phyloP scores from a whole-genome alignment of 2,888 invertebrate species.

The Folsomia candida region DNA sequence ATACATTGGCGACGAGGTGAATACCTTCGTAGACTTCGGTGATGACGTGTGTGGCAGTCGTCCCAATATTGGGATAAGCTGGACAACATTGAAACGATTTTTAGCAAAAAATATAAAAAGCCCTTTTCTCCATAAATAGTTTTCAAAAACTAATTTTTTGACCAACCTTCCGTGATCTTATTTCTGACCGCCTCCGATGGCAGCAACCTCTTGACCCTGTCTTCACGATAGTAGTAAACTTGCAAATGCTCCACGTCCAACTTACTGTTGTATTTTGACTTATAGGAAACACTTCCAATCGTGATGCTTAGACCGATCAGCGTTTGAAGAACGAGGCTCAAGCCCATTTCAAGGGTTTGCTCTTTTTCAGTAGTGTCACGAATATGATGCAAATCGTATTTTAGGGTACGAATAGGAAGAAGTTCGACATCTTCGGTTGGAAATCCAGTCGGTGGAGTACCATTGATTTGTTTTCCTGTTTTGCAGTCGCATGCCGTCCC shows the following conservation, averaged over 20 bases:
- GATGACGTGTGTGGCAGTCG: background rate
- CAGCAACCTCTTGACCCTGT: background rate
- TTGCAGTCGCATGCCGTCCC: background rate
- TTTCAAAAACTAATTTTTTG: no score
- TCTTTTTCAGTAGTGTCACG: background rate
- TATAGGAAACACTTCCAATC: background rate
- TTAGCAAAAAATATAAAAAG: no score
- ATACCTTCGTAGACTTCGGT: background rate
- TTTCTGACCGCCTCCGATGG: background rate
- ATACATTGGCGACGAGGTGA: background rate
- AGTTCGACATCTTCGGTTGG: background rate
- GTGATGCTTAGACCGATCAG: background rate
- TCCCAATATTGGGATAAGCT: no score
- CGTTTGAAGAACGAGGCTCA: background rate
- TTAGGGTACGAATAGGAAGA: background rate
- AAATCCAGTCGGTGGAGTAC: no score
- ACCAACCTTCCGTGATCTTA: no score
- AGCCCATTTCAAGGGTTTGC: background rate
- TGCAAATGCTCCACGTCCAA: slow-evolving; percentile 3
- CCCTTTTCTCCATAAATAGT: no score
- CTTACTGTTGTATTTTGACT: background rate
- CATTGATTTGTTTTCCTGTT: no score
- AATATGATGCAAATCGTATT: background rate
- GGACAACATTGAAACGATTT: no score
- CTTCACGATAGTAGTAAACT: background rate